Evolutionary conservation across 2,113 vertebrate species (phyloP).

Genomic region (Microcebus jonahi): DNA sequence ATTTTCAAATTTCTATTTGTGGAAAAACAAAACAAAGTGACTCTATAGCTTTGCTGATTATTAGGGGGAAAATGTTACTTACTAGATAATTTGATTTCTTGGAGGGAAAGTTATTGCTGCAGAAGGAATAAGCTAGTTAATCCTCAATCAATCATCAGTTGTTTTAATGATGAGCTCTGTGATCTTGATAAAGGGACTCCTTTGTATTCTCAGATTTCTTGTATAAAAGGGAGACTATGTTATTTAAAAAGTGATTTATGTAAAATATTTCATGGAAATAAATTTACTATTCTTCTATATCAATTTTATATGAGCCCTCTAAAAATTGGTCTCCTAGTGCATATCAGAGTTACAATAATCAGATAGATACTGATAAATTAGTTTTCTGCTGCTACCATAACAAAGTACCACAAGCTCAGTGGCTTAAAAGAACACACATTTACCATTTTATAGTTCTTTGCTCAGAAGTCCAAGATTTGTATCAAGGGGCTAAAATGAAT

Average conservation of each 20-base stretch:
- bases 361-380: neutral
- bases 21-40: neutral
- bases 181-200: neutral
- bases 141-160: neutral
- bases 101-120: neutral
- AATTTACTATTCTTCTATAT: constrained; percentile 1
- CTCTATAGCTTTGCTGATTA: neutral
- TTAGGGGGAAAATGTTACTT: neutral
- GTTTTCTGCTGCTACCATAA: neutral
- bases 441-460: neutral
- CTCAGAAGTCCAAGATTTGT: neutral
- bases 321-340: neutral
- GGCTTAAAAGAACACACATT: constrained; percentile 5
- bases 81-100: neutral
- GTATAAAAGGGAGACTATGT: neutral
- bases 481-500: neutral
- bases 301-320: neutral
- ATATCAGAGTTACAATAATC: neutral
- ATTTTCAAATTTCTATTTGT: constrained; percentile 6
- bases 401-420: neutral
- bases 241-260: neutral
- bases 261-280: neutral
- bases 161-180: neutral
- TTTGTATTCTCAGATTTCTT: neutral
- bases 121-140: neutral